A percentile compares a stretch with the other conserved stretches of the same genome.
These are phyloP conservation scores for Agriopis marginaria DNA, from an alignment of 2,888 invertebrate species.

Conservation along the genomic window DNA sequence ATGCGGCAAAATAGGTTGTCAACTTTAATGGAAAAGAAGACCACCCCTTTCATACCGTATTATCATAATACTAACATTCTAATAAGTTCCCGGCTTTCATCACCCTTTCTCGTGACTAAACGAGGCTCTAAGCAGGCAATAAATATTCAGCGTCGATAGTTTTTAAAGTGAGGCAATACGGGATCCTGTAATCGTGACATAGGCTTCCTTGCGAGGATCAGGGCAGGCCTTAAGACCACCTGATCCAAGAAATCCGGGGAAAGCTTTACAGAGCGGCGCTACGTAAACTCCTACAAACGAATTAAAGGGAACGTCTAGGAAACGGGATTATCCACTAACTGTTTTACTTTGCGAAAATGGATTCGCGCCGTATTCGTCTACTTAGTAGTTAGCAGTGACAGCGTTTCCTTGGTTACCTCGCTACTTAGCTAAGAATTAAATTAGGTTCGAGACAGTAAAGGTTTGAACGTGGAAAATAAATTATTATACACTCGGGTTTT, in stretches of 20 bases:
- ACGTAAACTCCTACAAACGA: slow-evolving; percentile 68
- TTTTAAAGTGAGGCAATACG: slow-evolving; percentile 53
- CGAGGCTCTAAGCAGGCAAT: slow-evolving; percentile 33
- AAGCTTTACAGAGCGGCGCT: slow-evolving; percentile 53
- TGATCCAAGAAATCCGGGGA: slow-evolving; percentile 61
- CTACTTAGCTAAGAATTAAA: background rate
- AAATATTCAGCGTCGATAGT: slow-evolving; percentile 46
- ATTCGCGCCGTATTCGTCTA: slow-evolving; percentile 47
- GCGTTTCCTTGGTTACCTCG: slow-evolving; percentile 19
- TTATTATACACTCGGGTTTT: no score
- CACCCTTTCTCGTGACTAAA: slow-evolving; percentile 31
- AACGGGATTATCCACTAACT: slow-evolving; percentile 67
- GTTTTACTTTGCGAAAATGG: slow-evolving; percentile 60
- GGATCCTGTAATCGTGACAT: slow-evolving; percentile 60
- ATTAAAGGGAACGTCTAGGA: slow-evolving; percentile 66
- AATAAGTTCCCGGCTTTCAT: slow-evolving; percentile 27
- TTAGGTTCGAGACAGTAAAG: background rate
- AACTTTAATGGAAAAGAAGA: slow-evolving; percentile 16
- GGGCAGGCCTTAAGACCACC: slow-evolving; percentile 58
- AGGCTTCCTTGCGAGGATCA: slow-evolving; percentile 59
- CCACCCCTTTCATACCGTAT: slow-evolving; percentile 8
- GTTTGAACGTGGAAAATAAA: no score
- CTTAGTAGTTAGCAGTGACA: slow-evolving; percentile 33
- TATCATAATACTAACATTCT: slow-evolving; percentile 32
- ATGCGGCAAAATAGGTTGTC: slow-evolving; percentile 4